Percentiles rank a stretch among this genome's conserved stretches.
phyloP scores from a whole-genome alignment of 2,113 vertebrate species.

The Thalassarche chlororhynchos region DNA sequence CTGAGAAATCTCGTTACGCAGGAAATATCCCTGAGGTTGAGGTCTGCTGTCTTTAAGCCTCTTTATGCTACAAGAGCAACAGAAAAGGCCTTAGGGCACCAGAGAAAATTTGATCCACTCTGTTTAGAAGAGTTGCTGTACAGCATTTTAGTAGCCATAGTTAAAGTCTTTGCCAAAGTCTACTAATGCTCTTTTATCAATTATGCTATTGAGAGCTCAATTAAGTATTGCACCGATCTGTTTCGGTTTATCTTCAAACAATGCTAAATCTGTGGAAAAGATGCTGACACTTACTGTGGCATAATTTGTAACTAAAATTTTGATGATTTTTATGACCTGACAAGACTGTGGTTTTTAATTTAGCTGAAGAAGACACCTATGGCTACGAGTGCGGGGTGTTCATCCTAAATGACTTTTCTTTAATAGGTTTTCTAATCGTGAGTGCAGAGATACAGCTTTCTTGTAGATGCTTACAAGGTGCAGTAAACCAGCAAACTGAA shows the following conservation, averaged over 20 bases:
- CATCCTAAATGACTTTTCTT: slow-evolving; percentile 35
- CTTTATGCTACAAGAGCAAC: slow-evolving; percentile 15
- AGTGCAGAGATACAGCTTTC: slow-evolving; percentile 8
- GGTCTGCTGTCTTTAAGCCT: slow-evolving; percentile 16
- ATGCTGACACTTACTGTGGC: neutral
- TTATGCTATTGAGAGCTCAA: slow-evolving; percentile 5
- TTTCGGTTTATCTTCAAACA: slow-evolving; percentile 46
- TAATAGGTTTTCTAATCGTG: slow-evolving; percentile 52
- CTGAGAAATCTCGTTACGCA: neutral
- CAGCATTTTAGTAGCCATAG: neutral
- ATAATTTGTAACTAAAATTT: slow-evolving; percentile 40
- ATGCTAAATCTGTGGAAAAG: slow-evolving; percentile 56
- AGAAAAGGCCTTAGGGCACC: neutral
- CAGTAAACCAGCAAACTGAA: slow-evolving; percentile 38
- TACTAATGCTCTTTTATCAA: slow-evolving; percentile 13
- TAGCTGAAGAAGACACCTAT: slow-evolving; percentile 49
- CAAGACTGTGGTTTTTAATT: slow-evolving; percentile 34
- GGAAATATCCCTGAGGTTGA: neutral
- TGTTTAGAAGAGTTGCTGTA: neutral
- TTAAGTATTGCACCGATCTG: neutral
- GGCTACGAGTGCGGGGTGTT: neutral
- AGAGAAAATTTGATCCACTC: neutral
- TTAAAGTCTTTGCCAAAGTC: neutral
- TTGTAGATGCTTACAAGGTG: slow-evolving; percentile 39
- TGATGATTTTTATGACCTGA: slow-evolving; percentile 45